Conservation (phyloP, 2,797 vertebrate species). For the Nothura maculosa region DNA sequence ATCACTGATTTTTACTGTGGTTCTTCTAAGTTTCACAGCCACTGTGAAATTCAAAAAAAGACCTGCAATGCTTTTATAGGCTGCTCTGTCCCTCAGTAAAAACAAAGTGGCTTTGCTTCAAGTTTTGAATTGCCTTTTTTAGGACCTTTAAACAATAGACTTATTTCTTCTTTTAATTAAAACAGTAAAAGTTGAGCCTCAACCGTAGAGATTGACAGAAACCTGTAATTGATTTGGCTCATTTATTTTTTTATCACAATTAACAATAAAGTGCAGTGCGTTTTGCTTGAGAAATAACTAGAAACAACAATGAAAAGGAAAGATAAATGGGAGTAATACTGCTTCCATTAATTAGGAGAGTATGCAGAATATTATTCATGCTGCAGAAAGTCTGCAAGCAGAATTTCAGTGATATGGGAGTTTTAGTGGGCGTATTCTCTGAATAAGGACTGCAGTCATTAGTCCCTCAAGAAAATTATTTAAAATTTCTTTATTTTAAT, state of each 20-base stretch:
- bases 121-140: constrained; percentile 76
- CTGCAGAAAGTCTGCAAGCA: constrained; percentile 31
- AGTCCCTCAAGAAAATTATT: neutral
- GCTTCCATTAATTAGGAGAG: constrained; percentile 59
- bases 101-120: constrained; percentile 66
- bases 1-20: constrained; percentile 69
- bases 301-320: constrained; percentile 62
- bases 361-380: constrained; percentile 57
- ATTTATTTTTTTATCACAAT: constrained; percentile 70
- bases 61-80: constrained; percentile 81
- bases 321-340: constrained; percentile 56
- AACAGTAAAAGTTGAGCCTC: constrained; percentile 79
- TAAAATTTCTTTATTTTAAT: constrained; percentile 32
- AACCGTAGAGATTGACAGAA: constrained; percentile 73
- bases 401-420: neutral
- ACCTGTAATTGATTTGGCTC: constrained; percentile 77
- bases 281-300: constrained; percentile 67
- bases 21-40: constrained; percentile 85
- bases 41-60: constrained; percentile 85
- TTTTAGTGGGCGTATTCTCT: neutral
- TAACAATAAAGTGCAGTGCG: constrained; percentile 59
- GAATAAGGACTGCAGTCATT: neutral
- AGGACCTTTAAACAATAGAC: constrained; percentile 77
- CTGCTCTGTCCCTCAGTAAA: constrained; percentile 71
- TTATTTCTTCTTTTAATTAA: constrained; percentile 84